phyloP scores from a whole-genome alignment of 53 echinoderm and acorn worm species.

The Stichopus horrens region DNA sequence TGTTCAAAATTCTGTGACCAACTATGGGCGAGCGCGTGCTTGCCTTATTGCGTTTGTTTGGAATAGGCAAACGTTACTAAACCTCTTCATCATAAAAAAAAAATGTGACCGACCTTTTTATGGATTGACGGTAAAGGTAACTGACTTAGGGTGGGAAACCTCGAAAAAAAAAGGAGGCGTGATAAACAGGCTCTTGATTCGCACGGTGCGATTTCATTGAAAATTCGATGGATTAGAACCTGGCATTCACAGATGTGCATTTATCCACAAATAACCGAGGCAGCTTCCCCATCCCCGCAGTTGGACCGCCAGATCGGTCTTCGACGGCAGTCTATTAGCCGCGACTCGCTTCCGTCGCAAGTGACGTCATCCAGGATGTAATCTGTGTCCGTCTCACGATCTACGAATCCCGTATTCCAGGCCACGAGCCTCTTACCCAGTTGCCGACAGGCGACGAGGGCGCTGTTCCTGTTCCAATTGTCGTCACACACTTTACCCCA shows the following conservation, averaged over 20 bases:
- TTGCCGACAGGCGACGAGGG: conserved; percentile 1
- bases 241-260: not conserved
- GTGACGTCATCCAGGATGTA: conserved; percentile 18
- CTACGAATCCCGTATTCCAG: conserved; percentile 1
- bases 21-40: no score
- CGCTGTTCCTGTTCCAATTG: conserved; percentile 28
- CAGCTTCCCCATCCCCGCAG: conserved; percentile 12
- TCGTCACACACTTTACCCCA: conserved; percentile 38
- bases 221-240: no score
- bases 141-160: no score
- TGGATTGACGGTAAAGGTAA: no score
- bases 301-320: conserved; percentile 5
- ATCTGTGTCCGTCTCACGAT: not conserved
- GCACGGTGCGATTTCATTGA: no score
- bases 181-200: no score
- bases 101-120: no score
- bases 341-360: conserved; percentile 5
- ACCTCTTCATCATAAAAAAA: no score
- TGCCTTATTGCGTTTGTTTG: no score
- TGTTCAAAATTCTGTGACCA: no score
- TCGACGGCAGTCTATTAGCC: conserved; percentile 3
- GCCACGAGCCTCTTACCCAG: conserved; percentile 1
- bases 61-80: no score
- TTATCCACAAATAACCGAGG: conserved; percentile 14
- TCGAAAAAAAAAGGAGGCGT: no score